phyloP scores from a whole-genome alignment of 1,140 invertebrate species.

The Spodoptera litura region DNA sequence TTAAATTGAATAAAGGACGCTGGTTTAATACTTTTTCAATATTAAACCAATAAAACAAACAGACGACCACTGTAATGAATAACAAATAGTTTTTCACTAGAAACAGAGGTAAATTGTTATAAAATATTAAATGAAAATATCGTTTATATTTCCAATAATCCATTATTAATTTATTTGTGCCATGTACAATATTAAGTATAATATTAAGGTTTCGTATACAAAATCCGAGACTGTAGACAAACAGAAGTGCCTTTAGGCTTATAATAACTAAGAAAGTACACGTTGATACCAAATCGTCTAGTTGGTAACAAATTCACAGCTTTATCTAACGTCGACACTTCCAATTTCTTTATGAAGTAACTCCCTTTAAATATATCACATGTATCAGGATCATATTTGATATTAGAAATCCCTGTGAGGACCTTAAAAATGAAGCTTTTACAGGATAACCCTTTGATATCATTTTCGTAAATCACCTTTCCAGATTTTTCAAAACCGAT shows the following conservation, averaged over 20 bases:
- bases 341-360: constrained; percentile 15
- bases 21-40: too few species aligned
- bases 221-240: constrained; percentile 9
- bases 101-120: too few species aligned
- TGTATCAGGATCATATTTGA: constrained; percentile 12
- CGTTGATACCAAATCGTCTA: constrained; percentile 1
- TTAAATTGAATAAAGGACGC: too few species aligned
- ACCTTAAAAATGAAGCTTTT: constrained; percentile 34
- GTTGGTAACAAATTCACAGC: constrained; percentile 15
- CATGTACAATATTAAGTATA: too few species aligned
- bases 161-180: too few species aligned
- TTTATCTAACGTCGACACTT: neutral
- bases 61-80: too few species aligned
- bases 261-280: constrained; percentile 5
- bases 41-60: too few species aligned
- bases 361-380: constrained; percentile 34
- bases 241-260: neutral
- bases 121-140: too few species aligned
- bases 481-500: constrained; percentile 14
- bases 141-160: too few species aligned
- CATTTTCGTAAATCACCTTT: constrained; percentile 1
- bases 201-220: neutral
- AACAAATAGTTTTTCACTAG: too few species aligned
- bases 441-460: constrained; percentile 14
- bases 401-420: neutral